Evolutionary conservation across 2,113 vertebrate species (phyloP).

Genomic region (Antennarius striatus): DNA sequence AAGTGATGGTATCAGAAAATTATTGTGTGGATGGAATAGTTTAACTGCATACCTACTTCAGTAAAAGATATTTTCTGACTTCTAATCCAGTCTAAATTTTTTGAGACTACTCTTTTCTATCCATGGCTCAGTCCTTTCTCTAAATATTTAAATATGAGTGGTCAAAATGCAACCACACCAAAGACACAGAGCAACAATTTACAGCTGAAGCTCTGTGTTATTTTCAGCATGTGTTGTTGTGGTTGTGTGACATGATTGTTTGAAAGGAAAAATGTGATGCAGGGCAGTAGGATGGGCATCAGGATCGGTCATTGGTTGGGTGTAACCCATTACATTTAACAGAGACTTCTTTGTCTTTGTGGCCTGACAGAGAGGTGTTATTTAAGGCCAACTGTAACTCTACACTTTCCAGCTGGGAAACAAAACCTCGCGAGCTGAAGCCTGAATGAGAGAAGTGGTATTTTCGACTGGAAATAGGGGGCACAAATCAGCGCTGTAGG

Average conservation of each 20-base stretch:
- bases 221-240: slow-evolving; percentile 24
- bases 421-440: slow-evolving; percentile 9
- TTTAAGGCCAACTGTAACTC: slow-evolving; percentile 50
- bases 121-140: background rate
- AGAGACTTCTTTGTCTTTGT: slow-evolving; percentile 62
- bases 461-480: slow-evolving; percentile 20
- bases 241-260: slow-evolving; percentile 9
- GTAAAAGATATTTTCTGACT: slow-evolving; percentile 8
- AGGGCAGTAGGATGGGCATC: slow-evolving; percentile 11
- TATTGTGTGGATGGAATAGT: slow-evolving; percentile 14
- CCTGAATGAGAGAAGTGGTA: slow-evolving; percentile 29
- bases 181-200: slow-evolving; percentile 16
- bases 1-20: too few relatives aligned
- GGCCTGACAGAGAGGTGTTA: slow-evolving; percentile 50
- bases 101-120: background rate
- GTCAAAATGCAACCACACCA: slow-evolving; percentile 36
- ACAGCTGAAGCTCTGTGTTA: slow-evolving; percentile 36
- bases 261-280: slow-evolving; percentile 2
- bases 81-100: background rate
- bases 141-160: slow-evolving; percentile 26
- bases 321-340: slow-evolving; percentile 54
- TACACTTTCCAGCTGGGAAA: slow-evolving; percentile 50
- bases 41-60: background rate
- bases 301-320: slow-evolving; percentile 28
- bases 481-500: slow-evolving; percentile 3